A percentile compares a stretch with the other conserved stretches of the same genome.
Conservation (phyloP, 2,113 vertebrate genomes). For the human (Homo sapiens) region DNA sequence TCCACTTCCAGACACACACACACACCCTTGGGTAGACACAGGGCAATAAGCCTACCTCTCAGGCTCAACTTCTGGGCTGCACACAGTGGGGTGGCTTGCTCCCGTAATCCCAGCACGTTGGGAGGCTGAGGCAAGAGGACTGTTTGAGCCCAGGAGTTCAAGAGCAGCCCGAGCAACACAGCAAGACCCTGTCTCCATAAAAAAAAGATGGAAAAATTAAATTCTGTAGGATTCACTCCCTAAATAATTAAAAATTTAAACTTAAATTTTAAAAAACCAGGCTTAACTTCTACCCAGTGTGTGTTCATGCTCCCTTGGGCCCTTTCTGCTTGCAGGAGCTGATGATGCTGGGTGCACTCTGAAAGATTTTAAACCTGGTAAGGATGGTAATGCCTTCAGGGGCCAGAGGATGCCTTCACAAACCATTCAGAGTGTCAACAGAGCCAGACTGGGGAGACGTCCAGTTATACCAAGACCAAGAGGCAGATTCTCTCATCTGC, state of each 20-base stretch:
- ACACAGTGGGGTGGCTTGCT: no score
- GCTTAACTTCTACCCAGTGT: no score
- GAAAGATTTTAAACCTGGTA: constrained; percentile 15
- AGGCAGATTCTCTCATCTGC: background rate
- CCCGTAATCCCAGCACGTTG: no score
- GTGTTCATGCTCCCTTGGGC: background rate
- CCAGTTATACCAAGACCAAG: background rate
- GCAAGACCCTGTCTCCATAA: no score
- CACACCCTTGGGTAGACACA: background rate
- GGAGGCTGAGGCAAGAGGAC: no score
- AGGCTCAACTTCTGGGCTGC: background rate
- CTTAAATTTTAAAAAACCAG: no score
- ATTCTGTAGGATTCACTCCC: no score
- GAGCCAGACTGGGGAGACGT: background rate
- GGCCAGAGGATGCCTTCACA: background rate
- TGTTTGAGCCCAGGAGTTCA: no score
- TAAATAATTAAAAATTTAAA: no score
- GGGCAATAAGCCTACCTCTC: background rate
- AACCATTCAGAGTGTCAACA: background rate
- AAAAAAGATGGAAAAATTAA: no score
- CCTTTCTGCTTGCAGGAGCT: background rate
- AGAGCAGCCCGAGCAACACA: no score
- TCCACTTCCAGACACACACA: background rate
- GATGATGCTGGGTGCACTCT: background rate
- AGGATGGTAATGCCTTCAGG: background rate